Conservation (phyloP, 2,888 invertebrate species). For the Habroteleia sp. region DNA sequence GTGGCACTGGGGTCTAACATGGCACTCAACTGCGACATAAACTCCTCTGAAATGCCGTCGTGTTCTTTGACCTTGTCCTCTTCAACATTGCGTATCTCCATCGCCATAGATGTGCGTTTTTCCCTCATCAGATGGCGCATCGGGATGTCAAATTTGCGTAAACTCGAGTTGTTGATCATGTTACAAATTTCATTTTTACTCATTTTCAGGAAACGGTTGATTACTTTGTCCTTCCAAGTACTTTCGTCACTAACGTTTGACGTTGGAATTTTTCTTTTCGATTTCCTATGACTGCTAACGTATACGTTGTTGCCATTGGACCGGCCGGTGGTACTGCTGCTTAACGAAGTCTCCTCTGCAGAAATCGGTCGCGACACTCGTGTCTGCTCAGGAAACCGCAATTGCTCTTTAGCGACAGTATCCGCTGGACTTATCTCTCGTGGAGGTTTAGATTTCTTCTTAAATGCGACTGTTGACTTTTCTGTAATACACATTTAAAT, state of each 20-base stretch:
- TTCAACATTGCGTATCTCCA: slow-evolving; percentile 74
- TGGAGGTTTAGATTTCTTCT: not conserved
- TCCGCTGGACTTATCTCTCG: not conserved
- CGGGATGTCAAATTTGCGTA: slow-evolving; percentile 77
- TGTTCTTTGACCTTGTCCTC: slow-evolving; percentile 76
- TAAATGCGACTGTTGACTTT: too few relatives aligned
- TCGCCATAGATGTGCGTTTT: slow-evolving; percentile 71
- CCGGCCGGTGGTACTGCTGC: slow-evolving; percentile 12
- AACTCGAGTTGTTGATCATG: slow-evolving; percentile 78
- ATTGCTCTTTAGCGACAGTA: too few relatives aligned
- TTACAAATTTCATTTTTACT: slow-evolving; percentile 79
- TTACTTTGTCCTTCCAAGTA: slow-evolving; percentile 76
- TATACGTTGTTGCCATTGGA: slow-evolving; percentile 40
- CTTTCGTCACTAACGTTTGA: slow-evolving; percentile 24
- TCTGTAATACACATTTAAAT: too few relatives aligned
- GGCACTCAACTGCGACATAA: slow-evolving; percentile 81
- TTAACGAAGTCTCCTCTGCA: too few relatives aligned
- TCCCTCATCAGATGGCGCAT: slow-evolving; percentile 79
- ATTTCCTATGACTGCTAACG: slow-evolving; percentile 20
- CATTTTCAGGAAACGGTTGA: slow-evolving; percentile 78
- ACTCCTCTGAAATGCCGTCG: slow-evolving; percentile 73
- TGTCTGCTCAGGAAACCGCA: too few relatives aligned
- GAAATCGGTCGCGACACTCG: too few relatives aligned
- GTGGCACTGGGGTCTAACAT: slow-evolving; percentile 84
- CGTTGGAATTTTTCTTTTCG: slow-evolving; percentile 5